Conservation (phyloP, 2,113 vertebrate species). For the Clarias macrocephalus region DNA sequence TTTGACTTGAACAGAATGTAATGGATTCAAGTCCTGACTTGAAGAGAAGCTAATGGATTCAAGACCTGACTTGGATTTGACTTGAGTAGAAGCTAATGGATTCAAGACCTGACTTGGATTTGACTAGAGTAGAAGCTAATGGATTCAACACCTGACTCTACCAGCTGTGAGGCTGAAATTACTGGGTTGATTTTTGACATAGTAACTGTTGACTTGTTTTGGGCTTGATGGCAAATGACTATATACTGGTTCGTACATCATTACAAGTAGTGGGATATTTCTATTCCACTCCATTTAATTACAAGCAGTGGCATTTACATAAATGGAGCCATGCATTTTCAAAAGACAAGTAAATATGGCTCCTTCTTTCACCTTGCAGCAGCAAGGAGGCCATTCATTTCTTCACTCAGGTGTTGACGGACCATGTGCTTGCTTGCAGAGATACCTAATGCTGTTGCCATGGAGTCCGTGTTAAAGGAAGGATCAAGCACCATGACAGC, state of each 20-base stretch:
- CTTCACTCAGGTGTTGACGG: slow-evolving; percentile 81
- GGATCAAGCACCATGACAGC: slow-evolving; percentile 84
- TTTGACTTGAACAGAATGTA: too few species aligned
- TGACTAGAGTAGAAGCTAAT: background rate
- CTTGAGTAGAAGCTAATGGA: background rate
- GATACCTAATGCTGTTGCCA: slow-evolving; percentile 76
- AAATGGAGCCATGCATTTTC: background rate
- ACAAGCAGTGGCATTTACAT: background rate
- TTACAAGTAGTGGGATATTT: background rate
- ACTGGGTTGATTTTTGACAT: background rate
- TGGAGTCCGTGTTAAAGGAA: slow-evolving; percentile 75
- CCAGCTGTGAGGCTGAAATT: background rate
- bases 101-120: background rate
- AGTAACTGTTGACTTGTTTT: background rate
- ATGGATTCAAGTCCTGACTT: background rate
- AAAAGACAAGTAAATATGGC: background rate
- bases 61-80: background rate
- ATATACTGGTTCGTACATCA: background rate
- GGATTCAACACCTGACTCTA: background rate
- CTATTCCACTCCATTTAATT: too few species aligned
- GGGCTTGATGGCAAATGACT: background rate
- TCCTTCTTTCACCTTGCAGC: slow-evolving; percentile 69
- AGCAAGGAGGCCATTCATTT: slow-evolving; percentile 76
- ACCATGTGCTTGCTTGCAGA: slow-evolving; percentile 82
- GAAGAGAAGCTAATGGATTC: background rate